phyloP scores from a whole-genome alignment of 1,140 invertebrate genomes.

The Trinorchestia longiramus region DNA sequence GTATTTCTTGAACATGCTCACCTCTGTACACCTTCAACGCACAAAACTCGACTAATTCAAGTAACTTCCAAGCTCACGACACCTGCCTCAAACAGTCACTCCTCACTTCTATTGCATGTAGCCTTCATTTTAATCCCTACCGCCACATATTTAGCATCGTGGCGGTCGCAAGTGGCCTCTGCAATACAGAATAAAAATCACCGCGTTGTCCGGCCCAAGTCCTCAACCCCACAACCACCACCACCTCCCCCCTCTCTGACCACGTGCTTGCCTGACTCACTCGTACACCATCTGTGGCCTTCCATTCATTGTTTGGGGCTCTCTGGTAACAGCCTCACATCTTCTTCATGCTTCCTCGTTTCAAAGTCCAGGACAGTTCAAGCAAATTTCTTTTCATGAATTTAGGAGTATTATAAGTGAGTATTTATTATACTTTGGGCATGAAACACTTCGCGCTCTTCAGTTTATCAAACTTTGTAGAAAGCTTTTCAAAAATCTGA shows the following conservation, averaged over 20 bases:
- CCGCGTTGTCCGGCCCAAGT: not conserved
- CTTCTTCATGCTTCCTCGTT: not conserved
- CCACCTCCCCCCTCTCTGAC: too few relatives aligned
- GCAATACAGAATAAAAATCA: not conserved
- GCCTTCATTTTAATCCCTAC: too few relatives aligned
- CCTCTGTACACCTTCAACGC: too few relatives aligned
- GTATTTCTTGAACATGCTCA: too few relatives aligned
- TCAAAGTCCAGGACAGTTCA: not conserved
- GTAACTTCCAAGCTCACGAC: too few relatives aligned
- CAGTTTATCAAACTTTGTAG: too few relatives aligned
- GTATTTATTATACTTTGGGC: not conserved
- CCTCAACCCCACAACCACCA: too few relatives aligned
- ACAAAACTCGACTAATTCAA: too few relatives aligned
- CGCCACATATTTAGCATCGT: not conserved
- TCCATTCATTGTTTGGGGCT: not conserved
- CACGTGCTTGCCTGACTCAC: not conserved
- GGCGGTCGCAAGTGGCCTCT: not conserved
- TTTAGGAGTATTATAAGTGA: not conserved
- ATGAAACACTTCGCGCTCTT: not conserved
- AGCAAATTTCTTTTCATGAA: not conserved
- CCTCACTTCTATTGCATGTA: not conserved
- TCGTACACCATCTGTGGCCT: not conserved
- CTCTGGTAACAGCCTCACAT: not conserved
- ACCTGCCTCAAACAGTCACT: not conserved
- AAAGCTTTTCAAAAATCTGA: too few relatives aligned